Percentiles rank a stretch among this genome's conserved stretches.
Conservation (phyloP, 2,797 vertebrate species). For the Argyrosomus regius region DNA sequence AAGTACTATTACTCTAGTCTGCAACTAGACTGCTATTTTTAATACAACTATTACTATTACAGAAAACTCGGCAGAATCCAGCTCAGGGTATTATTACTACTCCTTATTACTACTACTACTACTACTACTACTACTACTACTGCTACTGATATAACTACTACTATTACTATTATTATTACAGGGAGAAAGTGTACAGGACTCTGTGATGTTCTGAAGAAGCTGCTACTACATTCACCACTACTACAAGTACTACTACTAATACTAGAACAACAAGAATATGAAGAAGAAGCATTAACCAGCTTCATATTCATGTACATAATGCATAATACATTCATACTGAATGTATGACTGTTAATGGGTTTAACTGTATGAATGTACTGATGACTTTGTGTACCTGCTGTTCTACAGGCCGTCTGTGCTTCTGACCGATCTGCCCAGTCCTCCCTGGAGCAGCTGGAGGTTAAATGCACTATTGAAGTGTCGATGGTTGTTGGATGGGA, state of each 20-base stretch:
- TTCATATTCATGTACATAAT: not conserved
- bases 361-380: not conserved
- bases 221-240: too few species aligned
- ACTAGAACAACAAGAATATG: too few species aligned
- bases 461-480: slow-evolving; percentile 18
- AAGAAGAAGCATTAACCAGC: too few species aligned
- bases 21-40: too few species aligned
- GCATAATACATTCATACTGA: not conserved
- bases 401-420: not conserved
- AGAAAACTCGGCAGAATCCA: too few species aligned
- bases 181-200: too few species aligned
- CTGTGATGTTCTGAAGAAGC: too few species aligned
- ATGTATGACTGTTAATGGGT: not conserved
- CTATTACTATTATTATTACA: not conserved
- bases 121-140: not conserved
- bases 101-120: not conserved
- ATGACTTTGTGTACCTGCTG: not conserved
- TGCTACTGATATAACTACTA: not conserved
- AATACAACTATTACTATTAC: not conserved
- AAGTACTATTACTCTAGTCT: too few species aligned
- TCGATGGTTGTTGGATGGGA: slow-evolving; percentile 2
- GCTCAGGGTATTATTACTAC: too few species aligned
- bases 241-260: not conserved
- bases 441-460: slow-evolving; percentile 31
- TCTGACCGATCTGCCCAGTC: not conserved